Base-by-base conservation (phyloP, 2,797 vertebrate species). In the Luscinia luscinia region DNA sequence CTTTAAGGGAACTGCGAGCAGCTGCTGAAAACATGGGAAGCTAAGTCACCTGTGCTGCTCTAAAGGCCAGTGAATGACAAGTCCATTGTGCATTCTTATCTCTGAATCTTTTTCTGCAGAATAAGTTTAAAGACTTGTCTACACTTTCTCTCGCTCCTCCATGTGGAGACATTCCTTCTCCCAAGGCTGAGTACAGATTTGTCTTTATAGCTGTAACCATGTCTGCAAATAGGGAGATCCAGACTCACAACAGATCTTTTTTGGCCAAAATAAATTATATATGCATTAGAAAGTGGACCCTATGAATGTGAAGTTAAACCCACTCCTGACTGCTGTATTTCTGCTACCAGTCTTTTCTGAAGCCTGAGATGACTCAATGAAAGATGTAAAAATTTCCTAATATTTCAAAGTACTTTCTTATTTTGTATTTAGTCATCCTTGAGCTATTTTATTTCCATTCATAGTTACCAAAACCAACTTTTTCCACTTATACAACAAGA, bases 141-240 rank as follows among this genome's bases (percentile, higher is more conserved):
- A 51, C 17, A 15, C 15, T 78, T 84, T 4, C 6, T 32, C 41
- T 87, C 0, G 0, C 6, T 51, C 7, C 9, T 82, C 19, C 26
- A 19, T 46, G 15, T 34, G 14, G 15, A 7, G 15, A 11, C 48
- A 6, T 43, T 77, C 15, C 12, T 70, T 58, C 32, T 66, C 9
- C 17, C 51, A 77, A 69, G 12, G 26, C 32, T 17, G 43, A 78
- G 16, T 26, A 81, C 6, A 32, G 30, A 41, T 75, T 59, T 81
- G 23, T 67, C 8, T 3, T 49, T 9, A 5, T 24, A 46, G 28
- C 32, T 74, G 5, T 28, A 57, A 43, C 7, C 10, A 51, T 62
- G 77, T 38, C 30, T 49, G 40, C 28, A 84, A 40, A 49, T n/a
- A 22, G 30, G 24, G 27, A 52, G 21, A 73, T 30, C 7, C 32